phyloP scores from a whole-genome alignment of 2,797 vertebrate species.

The Helostoma temminkii region DNA sequence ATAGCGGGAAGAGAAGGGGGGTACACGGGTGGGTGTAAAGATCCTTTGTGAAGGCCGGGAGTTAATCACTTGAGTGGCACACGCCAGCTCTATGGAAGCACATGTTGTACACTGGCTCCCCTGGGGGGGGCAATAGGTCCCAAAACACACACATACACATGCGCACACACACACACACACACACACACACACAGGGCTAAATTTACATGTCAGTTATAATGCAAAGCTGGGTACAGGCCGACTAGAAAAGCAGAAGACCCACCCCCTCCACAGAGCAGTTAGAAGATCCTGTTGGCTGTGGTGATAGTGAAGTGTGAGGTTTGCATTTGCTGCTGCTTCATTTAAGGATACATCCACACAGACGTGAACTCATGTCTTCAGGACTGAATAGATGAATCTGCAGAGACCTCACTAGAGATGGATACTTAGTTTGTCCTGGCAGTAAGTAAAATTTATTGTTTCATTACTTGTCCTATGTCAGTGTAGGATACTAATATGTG shows the following conservation, averaged over 20 bases:
- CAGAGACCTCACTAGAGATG: conserved; percentile 64
- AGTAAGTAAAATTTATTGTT: conserved; percentile 81
- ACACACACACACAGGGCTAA: conserved; percentile 46
- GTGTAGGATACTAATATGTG: conserved; percentile 62
- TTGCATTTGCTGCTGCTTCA: conserved; percentile 73
- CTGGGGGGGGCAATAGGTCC: conserved; percentile 60
- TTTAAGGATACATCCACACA: conserved; percentile 61
- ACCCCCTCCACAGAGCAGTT: conserved; percentile 75
- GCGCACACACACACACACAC: conserved; percentile 42
- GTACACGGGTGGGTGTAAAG: conserved; percentile 45
- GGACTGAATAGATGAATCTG: conserved; percentile 66
- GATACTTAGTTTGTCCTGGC: conserved; percentile 72
- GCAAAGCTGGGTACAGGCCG: conserved; percentile 76
- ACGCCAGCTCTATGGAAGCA: conserved; percentile 82
- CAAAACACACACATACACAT: conserved; percentile 45
- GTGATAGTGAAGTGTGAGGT: conserved; percentile 63
- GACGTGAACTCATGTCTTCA: conserved; percentile 24
- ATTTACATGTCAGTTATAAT: conserved; percentile 87
- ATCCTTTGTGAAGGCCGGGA: conserved; percentile 83
- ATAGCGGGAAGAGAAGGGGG: conserved; percentile 46
- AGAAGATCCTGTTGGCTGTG: conserved; percentile 71
- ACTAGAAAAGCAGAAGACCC: conserved; percentile 69
- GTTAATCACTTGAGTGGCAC: conserved; percentile 90
- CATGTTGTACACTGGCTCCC: conserved; percentile 81
- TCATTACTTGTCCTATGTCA: conserved; percentile 61